Evolutionary conservation across 2,797 vertebrate genomes (phyloP), one percentile per base, ranked within the genome.

Genomic region (Lagodon rhomboides): DNA sequence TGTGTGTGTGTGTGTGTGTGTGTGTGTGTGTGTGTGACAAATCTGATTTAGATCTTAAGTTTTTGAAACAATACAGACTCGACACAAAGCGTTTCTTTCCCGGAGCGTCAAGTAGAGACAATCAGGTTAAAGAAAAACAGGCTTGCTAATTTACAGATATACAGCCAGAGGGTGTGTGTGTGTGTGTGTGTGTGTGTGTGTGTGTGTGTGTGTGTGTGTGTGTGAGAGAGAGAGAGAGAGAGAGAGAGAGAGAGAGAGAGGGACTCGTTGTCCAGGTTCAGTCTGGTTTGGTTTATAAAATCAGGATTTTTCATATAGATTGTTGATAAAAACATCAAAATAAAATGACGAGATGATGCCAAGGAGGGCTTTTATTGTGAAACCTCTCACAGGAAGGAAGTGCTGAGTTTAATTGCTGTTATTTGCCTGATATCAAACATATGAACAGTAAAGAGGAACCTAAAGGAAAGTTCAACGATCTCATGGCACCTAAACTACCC

Each of bases 1-100:
- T 71, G 12, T 38, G 66, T 59, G 53, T 64, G 43, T 49, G 16
- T 46, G 15, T 51, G 55, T 49, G 53, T 43, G 18, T 82, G 61
- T 25, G 12, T 79, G 71, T 61, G 67, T 80, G 44, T 65, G 15
- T 59, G 30, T 23, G 20, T 54, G 70, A 44, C 49, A 66, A 74
- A 77, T 64, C 46, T 34, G 66, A 75, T 81, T 77, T 71, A 54
- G 55, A 54, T 62, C n/a, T 79, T 20, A 68, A 68, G 55, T 18
- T 53, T 75, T 10, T 60, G 30, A 75, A 63, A 77, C n/a, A 43
- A 43, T 64, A 50, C 49, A 69, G 77, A 22, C 63, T 65, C 27
- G 12, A 34, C 22, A 63, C 25, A 25, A 68, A 60, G 53, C 58
- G 25, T 71, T 68, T 68, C 68, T 73, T 23, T 34, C 27, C 55